phyloP scores from a whole-genome alignment of 2,888 invertebrate species.

The Cabera pusaria region DNA sequence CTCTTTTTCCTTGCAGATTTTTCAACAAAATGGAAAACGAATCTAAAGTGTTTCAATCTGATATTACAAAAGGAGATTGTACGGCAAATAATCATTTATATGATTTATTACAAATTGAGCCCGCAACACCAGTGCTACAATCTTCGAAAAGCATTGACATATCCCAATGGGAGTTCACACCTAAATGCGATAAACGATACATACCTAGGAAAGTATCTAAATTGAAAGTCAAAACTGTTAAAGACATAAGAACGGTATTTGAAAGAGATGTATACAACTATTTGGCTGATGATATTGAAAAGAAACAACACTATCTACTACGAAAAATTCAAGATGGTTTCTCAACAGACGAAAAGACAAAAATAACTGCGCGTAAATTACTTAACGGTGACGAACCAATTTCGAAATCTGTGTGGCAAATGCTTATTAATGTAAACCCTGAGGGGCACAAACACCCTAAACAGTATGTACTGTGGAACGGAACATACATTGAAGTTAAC shows the following conservation, averaged over 20 bases:
- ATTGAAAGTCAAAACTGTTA: slow-evolving; percentile 66
- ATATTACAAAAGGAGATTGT: slow-evolving; percentile 50
- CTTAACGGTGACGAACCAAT: slow-evolving; percentile 56
- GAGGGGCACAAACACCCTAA: slow-evolving; percentile 45
- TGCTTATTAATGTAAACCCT: slow-evolving; percentile 70
- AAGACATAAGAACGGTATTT: slow-evolving; percentile 59
- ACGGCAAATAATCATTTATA: slow-evolving; percentile 51
- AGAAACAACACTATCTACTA: slow-evolving; percentile 56
- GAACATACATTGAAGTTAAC: slow-evolving; percentile 57
- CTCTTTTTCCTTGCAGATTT: slow-evolving; percentile 20
- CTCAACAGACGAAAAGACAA: slow-evolving; percentile 55
- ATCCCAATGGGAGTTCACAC: slow-evolving; percentile 51
- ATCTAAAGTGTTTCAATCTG: slow-evolving; percentile 55
- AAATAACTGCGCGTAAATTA: slow-evolving; percentile 53
- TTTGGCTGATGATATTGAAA: slow-evolving; percentile 55
- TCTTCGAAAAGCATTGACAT: slow-evolving; percentile 14
- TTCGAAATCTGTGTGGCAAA: slow-evolving; percentile 68
- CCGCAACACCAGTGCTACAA: slow-evolving; percentile 46
- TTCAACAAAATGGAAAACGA: slow-evolving; percentile 23
- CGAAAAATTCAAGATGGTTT: slow-evolving; percentile 62
- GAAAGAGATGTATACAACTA: slow-evolving; percentile 60
- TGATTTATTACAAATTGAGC: slow-evolving; percentile 50
- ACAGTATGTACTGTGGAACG: slow-evolving; percentile 66
- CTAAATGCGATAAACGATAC: slow-evolving; percentile 58
- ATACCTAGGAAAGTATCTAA: slow-evolving; percentile 59